Base-by-base conservation (phyloP, 1,140 invertebrate species). In the Palaemon carinicauda region DNA sequence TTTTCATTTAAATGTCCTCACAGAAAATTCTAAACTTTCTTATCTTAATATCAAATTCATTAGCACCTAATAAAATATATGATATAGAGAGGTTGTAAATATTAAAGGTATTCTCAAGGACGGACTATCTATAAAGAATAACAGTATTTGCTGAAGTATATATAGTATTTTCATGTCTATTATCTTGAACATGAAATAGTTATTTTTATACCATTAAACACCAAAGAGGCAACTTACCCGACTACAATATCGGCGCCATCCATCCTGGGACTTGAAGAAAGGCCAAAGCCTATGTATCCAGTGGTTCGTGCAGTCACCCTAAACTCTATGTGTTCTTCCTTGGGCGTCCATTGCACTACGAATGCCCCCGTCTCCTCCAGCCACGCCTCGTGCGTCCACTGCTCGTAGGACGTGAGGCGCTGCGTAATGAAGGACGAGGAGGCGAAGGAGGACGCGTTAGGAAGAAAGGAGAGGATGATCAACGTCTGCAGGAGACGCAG, bases 231-330 rank as follows among this genome's bases (percentile, higher is more conserved):
- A 60, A 92, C 90, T 91, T 90, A 92, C 73, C 91, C 92, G 33
- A 91, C 89, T 1, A 92, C 90, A 10, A 92, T 90, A 88, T 92
- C 92, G 3, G 91, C 90, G 1, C 91, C 90, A 31, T 90, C 89
- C 92, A 92, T 92, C 19, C 89, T 89, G 33, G 92, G 91, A 87
- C 91, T 90, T 0, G 90, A 90, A 51, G 91, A 91, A 3, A 92
- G 88, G 24, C 92, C 92, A 54, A 92, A 91, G 1, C 91, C 92
- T 52, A 92, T 88, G 89, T 91, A 92, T 24, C 92, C 92, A 24
- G 86, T 89, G 2, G 92, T 91, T 60, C 89, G 84, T 0, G 91
- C 91, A 31, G 90, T 90, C 9, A 91, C 86, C 53, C 91, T 78
- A 78, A 92, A 91, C 21, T 89, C 90, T 52, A 91, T 90, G 31